Base-by-base conservation (phyloP, 2,888 invertebrate species). In the Corbicula japonica region DNA sequence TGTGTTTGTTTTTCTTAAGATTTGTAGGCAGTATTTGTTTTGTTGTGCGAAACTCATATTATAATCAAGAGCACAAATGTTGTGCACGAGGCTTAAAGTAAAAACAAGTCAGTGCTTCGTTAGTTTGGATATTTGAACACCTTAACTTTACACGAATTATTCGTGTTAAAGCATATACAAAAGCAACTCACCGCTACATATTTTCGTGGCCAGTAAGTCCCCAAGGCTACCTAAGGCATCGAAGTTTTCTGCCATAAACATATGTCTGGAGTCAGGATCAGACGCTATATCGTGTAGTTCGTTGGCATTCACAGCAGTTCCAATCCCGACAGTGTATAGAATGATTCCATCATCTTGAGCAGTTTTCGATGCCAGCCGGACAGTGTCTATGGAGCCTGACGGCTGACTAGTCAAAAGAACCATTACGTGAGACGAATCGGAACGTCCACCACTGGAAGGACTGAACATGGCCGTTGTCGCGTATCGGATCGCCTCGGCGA, bases 261-360 rank as follows among this genome's bases (percentile, higher is more conserved):
- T 61, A 61, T 79, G 88, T 63, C 72, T 76, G 44, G 63, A 72
- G 58, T 84, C 75, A 18, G 83, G 82, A 48, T 84, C 81, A 38
- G 83, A 84, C 18, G 87, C 76, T 6, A 90, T 86, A 6, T 70
- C 79, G 26, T 83, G 70, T 28, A 90, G 44, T 46, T 90, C 89
- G 35, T 78, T 71, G 52, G 56, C 68, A 52, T 85, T 79, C 3
- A 79, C 73, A 5, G 76, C 74, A 15, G 68, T 62, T 2, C 85
- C 85, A 21, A 86, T 79, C 1, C 82, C 86, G 28, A 86, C 80
- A 1, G 81, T 69, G 61, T 81, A 86, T 46, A 85, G 68, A 10
- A 75, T 75, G n/a, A 84, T 54, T 32, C 81, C 81, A 61, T 86
- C 82, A 56, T 84, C 83, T 58, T 81, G 84, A 12, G 84, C 84